Percentiles rank a stretch among this genome's conserved stretches.
Evolutionary conservation across 2,888 invertebrate species (phyloP).

Genomic region (Archaeoteleia sp.): DNA sequence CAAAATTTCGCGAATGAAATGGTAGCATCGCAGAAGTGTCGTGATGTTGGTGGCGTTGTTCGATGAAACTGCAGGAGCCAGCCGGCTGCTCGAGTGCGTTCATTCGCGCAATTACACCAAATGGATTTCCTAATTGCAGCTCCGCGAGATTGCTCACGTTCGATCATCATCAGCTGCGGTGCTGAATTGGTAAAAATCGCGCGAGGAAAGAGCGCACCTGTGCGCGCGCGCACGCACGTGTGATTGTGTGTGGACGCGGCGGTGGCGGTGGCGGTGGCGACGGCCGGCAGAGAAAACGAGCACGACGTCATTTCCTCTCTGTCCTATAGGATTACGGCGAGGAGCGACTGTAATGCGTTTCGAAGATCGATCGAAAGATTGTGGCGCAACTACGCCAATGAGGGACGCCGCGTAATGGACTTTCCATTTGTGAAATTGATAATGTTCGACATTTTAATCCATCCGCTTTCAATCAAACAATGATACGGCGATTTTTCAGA

Average conservation of each 20-base stretch:
- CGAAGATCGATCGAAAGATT: constrained; percentile 8
- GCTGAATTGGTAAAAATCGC: constrained; percentile 39
- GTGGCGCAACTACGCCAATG: constrained; percentile 8
- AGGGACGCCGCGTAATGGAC: constrained; percentile 16
- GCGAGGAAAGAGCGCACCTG: constrained; percentile 10
- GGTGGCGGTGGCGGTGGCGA: constrained; percentile 17
- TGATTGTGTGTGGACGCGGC: constrained; percentile 21
- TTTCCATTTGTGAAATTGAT: constrained; percentile 34
- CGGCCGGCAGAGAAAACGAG: constrained; percentile 19
- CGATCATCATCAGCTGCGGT: constrained; percentile 40
- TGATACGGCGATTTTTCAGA: no score
- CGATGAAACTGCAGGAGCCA: constrained; percentile 67
- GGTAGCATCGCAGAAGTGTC: constrained; percentile 9
- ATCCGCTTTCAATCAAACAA: neutral
- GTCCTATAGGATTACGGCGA: constrained; percentile 14
- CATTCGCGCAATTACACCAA: constrained; percentile 73
- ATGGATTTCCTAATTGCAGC: constrained; percentile 73
- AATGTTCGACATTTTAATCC: neutral
- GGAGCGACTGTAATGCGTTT: constrained; percentile 14
- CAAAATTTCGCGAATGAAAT: neutral
- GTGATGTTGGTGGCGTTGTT: constrained; percentile 52
- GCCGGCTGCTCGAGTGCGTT: constrained; percentile 53
- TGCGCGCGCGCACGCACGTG: constrained; percentile 23
- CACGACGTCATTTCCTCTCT: constrained; percentile 33
- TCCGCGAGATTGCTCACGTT: constrained; percentile 67